phyloP scores from a whole-genome alignment of 2,888 invertebrate species.

The Drosophila limbata region DNA sequence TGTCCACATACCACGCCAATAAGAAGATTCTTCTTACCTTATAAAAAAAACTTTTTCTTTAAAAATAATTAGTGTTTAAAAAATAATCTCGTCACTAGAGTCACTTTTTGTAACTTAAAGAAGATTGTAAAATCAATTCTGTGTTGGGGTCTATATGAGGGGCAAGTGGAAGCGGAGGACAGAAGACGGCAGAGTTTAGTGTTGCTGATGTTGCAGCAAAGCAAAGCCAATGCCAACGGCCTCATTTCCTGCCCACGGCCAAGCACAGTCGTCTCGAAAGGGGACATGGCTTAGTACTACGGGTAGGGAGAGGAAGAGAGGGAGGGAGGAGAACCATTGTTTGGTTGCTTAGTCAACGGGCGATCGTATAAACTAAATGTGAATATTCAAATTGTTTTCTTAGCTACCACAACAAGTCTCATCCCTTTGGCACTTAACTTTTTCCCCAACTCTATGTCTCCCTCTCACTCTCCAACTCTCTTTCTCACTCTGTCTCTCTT shows the following conservation, averaged over 20 bases:
- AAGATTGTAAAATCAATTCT: constrained; percentile 23
- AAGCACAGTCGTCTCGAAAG: constrained; percentile 6
- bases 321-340: constrained; percentile 8
- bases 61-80: too few relatives aligned
- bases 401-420: constrained; percentile 42
- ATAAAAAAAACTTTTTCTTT: too few relatives aligned
- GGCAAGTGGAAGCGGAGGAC: background rate
- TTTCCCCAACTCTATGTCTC: background rate
- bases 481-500: constrained; percentile 13
- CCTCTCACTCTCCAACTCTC: background rate
- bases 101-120: background rate
- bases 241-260: constrained; percentile 17
- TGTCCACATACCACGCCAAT: too few relatives aligned
- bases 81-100: too few relatives aligned
- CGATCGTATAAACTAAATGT: constrained; percentile 44
- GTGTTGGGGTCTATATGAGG: background rate
- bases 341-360: constrained; percentile 56
- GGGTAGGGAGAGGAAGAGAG: background rate
- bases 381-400: constrained; percentile 67
- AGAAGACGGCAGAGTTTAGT: background rate
- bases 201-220: constrained; percentile 4
- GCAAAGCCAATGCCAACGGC: constrained; percentile 27
- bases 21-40: too few relatives aligned
- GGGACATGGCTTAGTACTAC: background rate
- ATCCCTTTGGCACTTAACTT: constrained; percentile 2